These are phyloP conservation scores for Drosophila mimetica DNA, from an alignment of 2,888 invertebrate species.

Conservation along the genomic window DNA sequence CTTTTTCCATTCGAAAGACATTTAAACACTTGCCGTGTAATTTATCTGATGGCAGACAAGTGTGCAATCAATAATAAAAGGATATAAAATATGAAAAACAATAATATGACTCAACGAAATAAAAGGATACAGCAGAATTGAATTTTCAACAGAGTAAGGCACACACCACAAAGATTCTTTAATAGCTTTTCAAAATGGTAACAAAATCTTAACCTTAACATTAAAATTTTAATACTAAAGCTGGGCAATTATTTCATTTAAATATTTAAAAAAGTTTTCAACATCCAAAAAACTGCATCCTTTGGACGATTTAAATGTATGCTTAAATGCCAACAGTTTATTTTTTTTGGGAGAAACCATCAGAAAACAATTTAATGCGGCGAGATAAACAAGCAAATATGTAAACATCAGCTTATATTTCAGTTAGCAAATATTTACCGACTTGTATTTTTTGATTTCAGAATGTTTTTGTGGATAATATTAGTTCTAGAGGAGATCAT, in stretches of 20 bases:
- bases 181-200: not conserved
- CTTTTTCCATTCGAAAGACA: constrained; percentile 17
- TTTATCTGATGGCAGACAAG: not conserved
- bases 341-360: constrained; percentile 7
- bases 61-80: constrained; percentile 2
- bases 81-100: not conserved
- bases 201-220: too few relatives aligned
- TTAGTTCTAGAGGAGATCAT: not conserved
- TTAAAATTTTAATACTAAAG: too few relatives aligned
- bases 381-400: constrained; percentile 2
- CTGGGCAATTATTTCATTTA: not conserved
- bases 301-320: not conserved
- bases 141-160: constrained; percentile 7
- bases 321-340: constrained; percentile 5
- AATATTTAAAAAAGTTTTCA: not conserved
- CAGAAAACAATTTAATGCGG: not conserved
- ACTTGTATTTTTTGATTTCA: too few relatives aligned
- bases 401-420: not conserved
- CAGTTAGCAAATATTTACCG: not conserved
- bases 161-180: not conserved
- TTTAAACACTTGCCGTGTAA: constrained; percentile 15
- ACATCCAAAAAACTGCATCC: not conserved
- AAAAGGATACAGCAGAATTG: constrained; percentile 5
- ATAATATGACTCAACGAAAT: not conserved
- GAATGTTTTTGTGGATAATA: not conserved